Conservation (phyloP, 2,797 vertebrate species). For the Rhadinocentrus ornatus region DNA sequence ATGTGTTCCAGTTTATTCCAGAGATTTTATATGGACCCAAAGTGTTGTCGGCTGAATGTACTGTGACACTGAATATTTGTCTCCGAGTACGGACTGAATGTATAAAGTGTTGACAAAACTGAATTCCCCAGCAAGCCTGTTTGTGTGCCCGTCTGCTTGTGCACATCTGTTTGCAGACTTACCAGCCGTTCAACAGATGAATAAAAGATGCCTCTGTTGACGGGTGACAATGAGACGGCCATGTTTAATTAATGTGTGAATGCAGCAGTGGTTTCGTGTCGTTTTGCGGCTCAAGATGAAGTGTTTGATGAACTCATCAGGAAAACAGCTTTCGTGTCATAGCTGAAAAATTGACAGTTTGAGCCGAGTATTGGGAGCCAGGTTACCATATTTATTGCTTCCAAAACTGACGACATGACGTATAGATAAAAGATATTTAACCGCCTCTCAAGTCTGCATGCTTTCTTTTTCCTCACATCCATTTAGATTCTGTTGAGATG, state of each 20-base stretch:
- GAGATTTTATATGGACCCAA: neutral
- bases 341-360: conserved; percentile 3
- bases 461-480: neutral
- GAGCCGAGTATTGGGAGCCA: neutral
- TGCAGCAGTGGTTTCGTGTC: conserved; percentile 32
- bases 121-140: conserved; percentile 18
- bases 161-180: conserved; percentile 63
- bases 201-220: conserved; percentile 76
- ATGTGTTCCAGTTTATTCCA: neutral
- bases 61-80: conserved; percentile 2
- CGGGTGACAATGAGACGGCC: conserved; percentile 58
- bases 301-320: conserved; percentile 43
- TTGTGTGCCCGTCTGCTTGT: conserved; percentile 37
- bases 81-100: conserved; percentile 1
- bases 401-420: neutral
- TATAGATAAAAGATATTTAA: neutral
- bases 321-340: conserved; percentile 24
- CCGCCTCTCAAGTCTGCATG: neutral
- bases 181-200: conserved; percentile 69
- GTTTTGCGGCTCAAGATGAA: conserved; percentile 31
- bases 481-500: neutral
- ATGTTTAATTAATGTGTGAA: conserved; percentile 76
- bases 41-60: neutral
- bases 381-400: conserved; percentile 1
- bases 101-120: conserved; percentile 14